Percentiles rank a stretch among this genome's conserved stretches.
Evolutionary conservation across 2,888 invertebrate species (phyloP).

Genomic region (Agriopis leucophaearia): DNA sequence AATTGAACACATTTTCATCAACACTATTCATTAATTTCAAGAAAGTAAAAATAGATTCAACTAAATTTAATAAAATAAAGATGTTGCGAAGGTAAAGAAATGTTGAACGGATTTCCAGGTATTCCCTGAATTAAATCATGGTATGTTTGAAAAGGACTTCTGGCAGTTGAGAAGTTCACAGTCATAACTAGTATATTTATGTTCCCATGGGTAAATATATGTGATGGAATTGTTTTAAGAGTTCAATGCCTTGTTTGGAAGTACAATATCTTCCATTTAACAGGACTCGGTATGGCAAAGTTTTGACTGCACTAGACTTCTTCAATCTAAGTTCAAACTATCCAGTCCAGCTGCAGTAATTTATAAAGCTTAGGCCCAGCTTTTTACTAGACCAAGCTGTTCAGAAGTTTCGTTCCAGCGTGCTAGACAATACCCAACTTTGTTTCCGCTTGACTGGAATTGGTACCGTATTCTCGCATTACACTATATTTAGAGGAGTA

Average conservation of each 20-base stretch:
- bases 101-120: not conserved
- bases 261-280: not conserved
- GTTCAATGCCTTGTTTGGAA: not conserved
- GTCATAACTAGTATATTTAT: not conserved
- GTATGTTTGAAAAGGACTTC: slow-evolving; percentile 6
- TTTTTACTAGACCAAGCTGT: slow-evolving; percentile 19
- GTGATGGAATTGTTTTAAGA: not conserved
- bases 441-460: slow-evolving; percentile 6
- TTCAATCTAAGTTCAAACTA: not conserved
- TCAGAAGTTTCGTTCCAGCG: slow-evolving; percentile 18
- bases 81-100: not conserved
- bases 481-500: not conserved
- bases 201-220: not conserved
- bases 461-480: not conserved
- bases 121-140: not conserved
- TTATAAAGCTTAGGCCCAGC: slow-evolving; percentile 11
- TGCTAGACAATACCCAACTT: slow-evolving; percentile 27
- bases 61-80: not conserved
- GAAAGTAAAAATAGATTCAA: not conserved
- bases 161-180: not conserved
- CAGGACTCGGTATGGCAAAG: not conserved
- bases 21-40: not conserved
- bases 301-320: not conserved
- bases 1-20: not conserved
- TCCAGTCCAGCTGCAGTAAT: slow-evolving; percentile 7